These are phyloP conservation scores for Drosophila nasuta DNA, from an alignment of 1,140 invertebrate species.

Conservation along the genomic window DNA sequence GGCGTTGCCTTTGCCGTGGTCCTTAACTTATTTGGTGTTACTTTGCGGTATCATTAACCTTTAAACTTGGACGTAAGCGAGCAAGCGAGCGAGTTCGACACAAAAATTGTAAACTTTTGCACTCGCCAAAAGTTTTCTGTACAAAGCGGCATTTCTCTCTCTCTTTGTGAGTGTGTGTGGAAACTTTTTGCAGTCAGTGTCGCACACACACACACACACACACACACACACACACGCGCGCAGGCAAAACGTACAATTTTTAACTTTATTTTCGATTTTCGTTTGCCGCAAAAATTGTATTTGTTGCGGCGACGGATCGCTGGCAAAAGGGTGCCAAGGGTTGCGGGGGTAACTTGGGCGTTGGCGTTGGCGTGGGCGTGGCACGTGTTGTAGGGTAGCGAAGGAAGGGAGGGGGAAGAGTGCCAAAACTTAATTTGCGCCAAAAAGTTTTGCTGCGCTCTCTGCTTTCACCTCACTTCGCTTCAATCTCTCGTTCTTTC, in stretches of 20 bases:
- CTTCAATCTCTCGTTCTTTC: too few relatives aligned
- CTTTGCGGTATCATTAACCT: constrained; percentile 80
- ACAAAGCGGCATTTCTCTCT: background rate
- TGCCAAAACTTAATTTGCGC: constrained; percentile 78
- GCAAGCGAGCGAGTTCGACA: constrained; percentile 33
- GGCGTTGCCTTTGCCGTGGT: constrained; percentile 14
- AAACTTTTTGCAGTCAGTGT: constrained; percentile 62
- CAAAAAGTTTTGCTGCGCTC: constrained; percentile 55
- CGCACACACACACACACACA: constrained; percentile 9
- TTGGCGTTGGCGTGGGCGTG: background rate
- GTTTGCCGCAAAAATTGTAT: constrained; percentile 82
- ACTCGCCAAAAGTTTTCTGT: constrained; percentile 67
- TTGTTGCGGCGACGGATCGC: constrained; percentile 55
- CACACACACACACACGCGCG: constrained; percentile 17
- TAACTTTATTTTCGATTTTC: constrained; percentile 83
- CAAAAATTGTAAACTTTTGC: constrained; percentile 78
- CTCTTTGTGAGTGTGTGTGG: background rate
- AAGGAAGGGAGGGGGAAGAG: background rate
- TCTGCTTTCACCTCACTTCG: background rate
- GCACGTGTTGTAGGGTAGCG: too few relatives aligned
- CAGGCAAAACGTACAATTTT: constrained; percentile 70
- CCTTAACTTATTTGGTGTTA: constrained; percentile 79
- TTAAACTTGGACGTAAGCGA: constrained; percentile 71
- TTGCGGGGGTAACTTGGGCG: too few relatives aligned
- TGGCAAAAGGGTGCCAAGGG: background rate